Evolutionary conservation across 2,113 vertebrate species (phyloP).

Genomic region (Rhizomys pruinosus): DNA sequence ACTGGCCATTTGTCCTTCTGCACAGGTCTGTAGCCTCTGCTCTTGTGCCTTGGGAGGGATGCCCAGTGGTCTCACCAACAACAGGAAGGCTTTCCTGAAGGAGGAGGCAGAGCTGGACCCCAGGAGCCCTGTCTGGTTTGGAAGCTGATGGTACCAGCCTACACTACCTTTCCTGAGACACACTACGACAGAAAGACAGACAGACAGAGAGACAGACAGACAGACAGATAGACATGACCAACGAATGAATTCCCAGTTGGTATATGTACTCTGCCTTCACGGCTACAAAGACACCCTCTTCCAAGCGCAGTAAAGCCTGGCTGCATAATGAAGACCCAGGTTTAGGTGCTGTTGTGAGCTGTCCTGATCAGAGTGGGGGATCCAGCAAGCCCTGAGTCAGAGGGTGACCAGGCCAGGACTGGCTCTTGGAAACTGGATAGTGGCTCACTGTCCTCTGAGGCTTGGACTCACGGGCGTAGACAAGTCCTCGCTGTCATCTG

Average conservation of each 20-base stretch:
- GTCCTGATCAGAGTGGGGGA: neutral
- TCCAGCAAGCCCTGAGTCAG: no score
- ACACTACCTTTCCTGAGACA: accelerated
- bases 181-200: neutral
- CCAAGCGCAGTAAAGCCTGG: neutral
- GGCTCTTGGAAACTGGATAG: no score
- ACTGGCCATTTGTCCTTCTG: accelerated
- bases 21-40: accelerated
- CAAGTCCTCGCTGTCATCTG: neutral
- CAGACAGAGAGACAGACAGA: no score
- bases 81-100: accelerated
- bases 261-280: neutral
- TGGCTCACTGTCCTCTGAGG: neutral
- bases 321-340: neutral
- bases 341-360: accelerated
- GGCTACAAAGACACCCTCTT: neutral
- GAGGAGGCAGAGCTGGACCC: accelerated
- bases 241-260: accelerated
- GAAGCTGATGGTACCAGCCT: accelerated
- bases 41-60: accelerated
- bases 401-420: neutral
- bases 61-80: accelerated
- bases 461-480: neutral
- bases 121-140: no score
- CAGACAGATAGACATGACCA: accelerated